A percentile compares a stretch with the other conserved stretches of the same genome.
phyloP scores from a whole-genome alignment of 2,888 invertebrate genomes.

The Argyresthia goedartella region DNA sequence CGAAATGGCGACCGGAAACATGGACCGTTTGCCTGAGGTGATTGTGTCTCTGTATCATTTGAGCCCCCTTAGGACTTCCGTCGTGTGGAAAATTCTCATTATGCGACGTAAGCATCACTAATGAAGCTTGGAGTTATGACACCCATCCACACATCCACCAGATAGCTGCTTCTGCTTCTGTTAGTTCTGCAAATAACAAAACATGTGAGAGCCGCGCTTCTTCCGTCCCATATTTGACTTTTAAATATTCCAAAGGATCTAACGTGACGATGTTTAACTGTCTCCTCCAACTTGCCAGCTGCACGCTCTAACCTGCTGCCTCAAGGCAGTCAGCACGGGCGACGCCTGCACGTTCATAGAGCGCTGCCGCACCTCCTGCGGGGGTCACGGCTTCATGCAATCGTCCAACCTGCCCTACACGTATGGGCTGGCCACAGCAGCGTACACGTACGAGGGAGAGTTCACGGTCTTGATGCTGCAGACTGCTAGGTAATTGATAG shows the following conservation, averaged over 20 bases:
- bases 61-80: not conserved
- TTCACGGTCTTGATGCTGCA: conserved; percentile 94
- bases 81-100: no score
- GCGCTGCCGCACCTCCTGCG: conserved; percentile 87
- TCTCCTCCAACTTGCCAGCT: conserved; percentile 69
- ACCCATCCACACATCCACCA: no score
- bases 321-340: conserved; percentile 88
- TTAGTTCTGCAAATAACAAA: no score
- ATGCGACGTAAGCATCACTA: no score
- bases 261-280: no score
- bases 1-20: conserved; percentile 81
- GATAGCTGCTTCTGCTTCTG: no score
- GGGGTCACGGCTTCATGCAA: conserved; percentile 95
- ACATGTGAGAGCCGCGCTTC: no score
- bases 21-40: conserved; percentile 87
- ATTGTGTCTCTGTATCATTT: not conserved
- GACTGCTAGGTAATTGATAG: conserved; percentile 75
- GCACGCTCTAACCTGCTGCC: conserved; percentile 89
- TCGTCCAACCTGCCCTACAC: conserved; percentile 88
- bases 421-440: conserved; percentile 86
- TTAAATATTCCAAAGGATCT: no score
- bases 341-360: conserved; percentile 82
- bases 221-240: no score
- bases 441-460: conserved; percentile 96
- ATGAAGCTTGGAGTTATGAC: no score